Evolutionary conservation across 1,140 invertebrate species (phyloP), one percentile per base, ranked within the genome.

Genomic region (Argopecten irradians): DNA sequence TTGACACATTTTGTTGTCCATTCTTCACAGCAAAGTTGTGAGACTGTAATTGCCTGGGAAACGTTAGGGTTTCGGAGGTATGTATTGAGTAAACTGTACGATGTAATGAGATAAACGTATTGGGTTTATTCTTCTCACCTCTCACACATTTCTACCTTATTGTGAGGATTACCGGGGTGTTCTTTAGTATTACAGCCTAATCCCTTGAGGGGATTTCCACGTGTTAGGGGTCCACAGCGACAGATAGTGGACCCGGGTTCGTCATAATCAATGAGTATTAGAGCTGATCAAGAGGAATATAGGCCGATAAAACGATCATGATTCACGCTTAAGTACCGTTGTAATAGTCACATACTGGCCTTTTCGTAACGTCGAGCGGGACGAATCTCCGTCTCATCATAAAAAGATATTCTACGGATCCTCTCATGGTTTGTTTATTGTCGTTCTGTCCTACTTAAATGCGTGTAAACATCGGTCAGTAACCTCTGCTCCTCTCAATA

Each of bases 261-360:
- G 55, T 71, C 55, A n/a, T 71, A 71, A 71, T 28, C 55, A 71
- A 71, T 71, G 55, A 71, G 55, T 71, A 71, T 71, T 71, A 71
- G 22, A n/a, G 11, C 55, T 71, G 55, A 71, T 71, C 55, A 71
- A 71, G 55, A 71, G 22, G n/a, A n/a, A 71, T n/a, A 71, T 8
- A 71, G 55, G 55, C 55, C 55, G 55, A 71, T 71, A 71, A 16
- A 71, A 71, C n/a, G n/a, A 71, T 28, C 55, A 28, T 71, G 55
- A 71, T 28, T 71, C 55, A 71, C 16, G 22, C n/a, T 5, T 5
- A 16, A 71, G 55, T 8, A 16, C 22, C 16, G 5, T 28, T 28
- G 28, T 71, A 71, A 46, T 46, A 46, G 19, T 19, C 43, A 16
- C 43, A 46, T 46, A 46, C 43, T 46, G 43, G 43, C 55, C 22